Evolutionary conservation across 2,888 invertebrate genomes (phyloP).

Genomic region (Scaptomyza reducta): DNA sequence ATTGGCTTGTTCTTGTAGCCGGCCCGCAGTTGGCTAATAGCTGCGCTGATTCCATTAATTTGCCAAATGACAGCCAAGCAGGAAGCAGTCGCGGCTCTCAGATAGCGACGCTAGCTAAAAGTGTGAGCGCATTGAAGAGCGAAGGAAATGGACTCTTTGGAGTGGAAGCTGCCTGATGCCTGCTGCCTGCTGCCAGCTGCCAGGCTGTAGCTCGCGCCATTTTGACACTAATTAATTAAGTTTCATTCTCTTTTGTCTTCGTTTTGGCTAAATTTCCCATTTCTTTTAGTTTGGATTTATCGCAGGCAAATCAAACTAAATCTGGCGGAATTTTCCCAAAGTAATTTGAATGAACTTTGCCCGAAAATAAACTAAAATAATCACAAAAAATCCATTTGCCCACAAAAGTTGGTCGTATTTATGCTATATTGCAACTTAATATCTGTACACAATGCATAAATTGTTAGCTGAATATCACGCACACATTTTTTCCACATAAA

Average conservation of each 20-base stretch:
- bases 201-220: constrained; percentile 47
- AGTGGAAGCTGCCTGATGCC: neutral
- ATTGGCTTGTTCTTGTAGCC: constrained; percentile 34
- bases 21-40: constrained; percentile 75
- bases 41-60: constrained; percentile 78
- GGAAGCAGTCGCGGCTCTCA: constrained; percentile 25
- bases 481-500: constrained; percentile 49
- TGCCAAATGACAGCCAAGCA: constrained; percentile 71
- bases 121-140: constrained; percentile 12
- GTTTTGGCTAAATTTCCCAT: neutral
- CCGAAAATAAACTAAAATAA: constrained; percentile 7
- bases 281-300: constrained; percentile 34
- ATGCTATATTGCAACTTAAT: constrained; percentile 43
- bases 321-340: constrained; percentile 21
- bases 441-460: constrained; percentile 45
- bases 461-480: constrained; percentile 53
- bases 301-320: constrained; percentile 42
- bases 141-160: constrained; percentile 7
- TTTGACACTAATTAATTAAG: constrained; percentile 78
- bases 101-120: constrained; percentile 22
- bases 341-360: constrained; percentile 11
- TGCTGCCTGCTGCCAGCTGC: constrained; percentile 2
- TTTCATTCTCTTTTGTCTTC: constrained; percentile 45
- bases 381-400: neutral
- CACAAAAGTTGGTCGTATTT: constrained; percentile 16